These are phyloP conservation scores for Dioctria rufipes DNA, from an alignment of 2,888 invertebrate genomes.

Conservation along the genomic window DNA sequence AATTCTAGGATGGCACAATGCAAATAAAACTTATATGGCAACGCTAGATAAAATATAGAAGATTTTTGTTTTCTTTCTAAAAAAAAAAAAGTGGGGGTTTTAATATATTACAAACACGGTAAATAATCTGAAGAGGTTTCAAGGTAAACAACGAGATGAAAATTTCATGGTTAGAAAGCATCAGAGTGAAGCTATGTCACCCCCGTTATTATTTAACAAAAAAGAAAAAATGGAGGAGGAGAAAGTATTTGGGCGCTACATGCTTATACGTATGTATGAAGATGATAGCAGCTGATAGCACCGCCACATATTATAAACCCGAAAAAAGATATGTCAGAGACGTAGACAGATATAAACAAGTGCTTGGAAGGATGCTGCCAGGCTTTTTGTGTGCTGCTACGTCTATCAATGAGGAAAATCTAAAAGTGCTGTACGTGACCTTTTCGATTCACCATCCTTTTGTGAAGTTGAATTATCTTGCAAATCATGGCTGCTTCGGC, in stretches of 20 bases:
- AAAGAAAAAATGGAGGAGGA: not conserved
- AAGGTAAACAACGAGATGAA: constrained; percentile 28
- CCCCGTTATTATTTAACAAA: not conserved
- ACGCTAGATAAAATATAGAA: not conserved
- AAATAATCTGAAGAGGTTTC: constrained; percentile 29
- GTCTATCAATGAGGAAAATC: constrained; percentile 48
- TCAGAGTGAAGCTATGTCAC: not conserved
- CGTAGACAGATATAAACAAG: constrained; percentile 50
- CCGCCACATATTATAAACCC: constrained; percentile 8
- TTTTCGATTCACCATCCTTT: constrained; percentile 43
- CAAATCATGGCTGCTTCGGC: constrained; percentile 39
- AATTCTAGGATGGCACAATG: not conserved
- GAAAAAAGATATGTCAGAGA: constrained; percentile 15
- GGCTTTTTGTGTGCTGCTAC: constrained; percentile 20
- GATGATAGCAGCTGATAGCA: constrained; percentile 31
- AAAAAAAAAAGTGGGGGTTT: not conserved
- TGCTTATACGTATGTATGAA: not conserved
- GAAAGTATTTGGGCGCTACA: constrained; percentile 3
- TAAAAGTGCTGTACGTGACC: constrained; percentile 48
- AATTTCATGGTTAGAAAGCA: constrained; percentile 1
- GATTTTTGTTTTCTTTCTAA: not conserved
- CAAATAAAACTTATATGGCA: constrained; percentile 4
- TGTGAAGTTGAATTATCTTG: constrained; percentile 51
- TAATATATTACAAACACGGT: constrained; percentile 38
- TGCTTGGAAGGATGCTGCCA: constrained; percentile 21